Evolutionary conservation across 2,113 vertebrate species (phyloP).

Genomic region (Hydropotes inermis): DNA sequence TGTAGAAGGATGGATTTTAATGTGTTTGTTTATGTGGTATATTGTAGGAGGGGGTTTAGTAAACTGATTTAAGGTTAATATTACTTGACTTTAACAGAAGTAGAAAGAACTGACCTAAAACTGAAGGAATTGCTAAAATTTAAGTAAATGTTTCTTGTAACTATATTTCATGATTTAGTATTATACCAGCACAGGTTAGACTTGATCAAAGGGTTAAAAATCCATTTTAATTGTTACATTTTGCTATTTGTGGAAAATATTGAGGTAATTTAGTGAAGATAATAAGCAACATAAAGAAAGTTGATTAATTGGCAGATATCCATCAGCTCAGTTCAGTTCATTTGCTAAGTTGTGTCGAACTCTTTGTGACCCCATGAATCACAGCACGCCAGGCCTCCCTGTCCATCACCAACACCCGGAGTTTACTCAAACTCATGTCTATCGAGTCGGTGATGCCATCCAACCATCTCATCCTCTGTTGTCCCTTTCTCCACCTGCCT

Average conservation of each 20-base stretch:
- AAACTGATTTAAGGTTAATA: not conserved
- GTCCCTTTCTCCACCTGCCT: no score
- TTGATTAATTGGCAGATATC: not conserved
- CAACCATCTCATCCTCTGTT: no score
- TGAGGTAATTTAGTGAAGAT: not conserved
- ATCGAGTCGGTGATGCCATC: no score
- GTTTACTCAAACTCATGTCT: no score
- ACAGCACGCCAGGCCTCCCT: no score
- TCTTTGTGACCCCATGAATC: no score
- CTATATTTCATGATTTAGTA: not conserved
- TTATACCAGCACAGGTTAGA: not conserved
- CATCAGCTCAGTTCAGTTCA: not conserved
- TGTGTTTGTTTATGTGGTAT: not conserved
- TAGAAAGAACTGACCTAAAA: not conserved
- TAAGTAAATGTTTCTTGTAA: not conserved
- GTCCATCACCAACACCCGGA: no score
- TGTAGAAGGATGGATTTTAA: not conserved
- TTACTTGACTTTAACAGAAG: not conserved
- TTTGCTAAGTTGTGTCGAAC: fast-evolving
- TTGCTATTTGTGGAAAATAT: not conserved
- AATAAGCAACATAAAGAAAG: not conserved
- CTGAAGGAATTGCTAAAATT: not conserved
- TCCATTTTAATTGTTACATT: not conserved
- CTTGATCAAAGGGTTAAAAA: not conserved
- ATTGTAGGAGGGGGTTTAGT: not conserved